A percentile compares a stretch with the other conserved stretches of the same genome.
Conservation (phyloP, 2,113 vertebrate species). For the Percopsis transmontana region DNA sequence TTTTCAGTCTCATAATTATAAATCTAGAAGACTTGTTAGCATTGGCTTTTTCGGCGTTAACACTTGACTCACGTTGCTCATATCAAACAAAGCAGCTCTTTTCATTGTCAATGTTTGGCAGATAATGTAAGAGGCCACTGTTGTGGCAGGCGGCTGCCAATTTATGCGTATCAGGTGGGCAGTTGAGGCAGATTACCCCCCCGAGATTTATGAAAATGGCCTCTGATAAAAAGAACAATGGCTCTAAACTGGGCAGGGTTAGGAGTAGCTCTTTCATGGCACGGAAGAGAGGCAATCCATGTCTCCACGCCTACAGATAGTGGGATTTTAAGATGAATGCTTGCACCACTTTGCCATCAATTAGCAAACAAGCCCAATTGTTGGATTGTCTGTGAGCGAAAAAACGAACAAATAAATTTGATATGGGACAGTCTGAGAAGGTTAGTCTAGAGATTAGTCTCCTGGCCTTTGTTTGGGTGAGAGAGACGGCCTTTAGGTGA, state of each 20-base stretch:
- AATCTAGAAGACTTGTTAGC: background rate
- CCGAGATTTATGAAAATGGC: constrained; percentile 94
- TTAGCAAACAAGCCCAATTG: constrained; percentile 88
- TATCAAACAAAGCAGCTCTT: constrained; percentile 61
- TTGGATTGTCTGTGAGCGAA: constrained; percentile 81
- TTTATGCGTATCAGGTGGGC: constrained; percentile 78
- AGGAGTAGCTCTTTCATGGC: constrained; percentile 87
- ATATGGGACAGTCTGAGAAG: constrained; percentile 65
- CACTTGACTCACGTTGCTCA: constrained; percentile 62
- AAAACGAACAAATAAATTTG: constrained; percentile 55
- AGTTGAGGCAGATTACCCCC: constrained; percentile 89
- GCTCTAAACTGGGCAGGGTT: constrained; percentile 84
- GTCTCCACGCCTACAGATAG: constrained; percentile 86
- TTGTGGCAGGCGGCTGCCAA: constrained; percentile 73
- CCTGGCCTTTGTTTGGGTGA: constrained; percentile 17
- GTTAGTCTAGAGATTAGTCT: constrained; percentile 33
- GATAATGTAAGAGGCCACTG: constrained; percentile 70
- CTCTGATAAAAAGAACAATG: constrained; percentile 90
- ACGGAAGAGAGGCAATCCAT: constrained; percentile 79
- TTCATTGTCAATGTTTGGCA: constrained; percentile 79
- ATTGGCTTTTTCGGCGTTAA: constrained; percentile 40
- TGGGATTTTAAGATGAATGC: constrained; percentile 86
- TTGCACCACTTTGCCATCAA: constrained; percentile 89
- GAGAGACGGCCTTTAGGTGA: constrained; percentile 24
- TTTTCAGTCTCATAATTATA: no score